phyloP scores from a whole-genome alignment of 2,113 vertebrate species.

The Chlorodrepanis virens region DNA sequence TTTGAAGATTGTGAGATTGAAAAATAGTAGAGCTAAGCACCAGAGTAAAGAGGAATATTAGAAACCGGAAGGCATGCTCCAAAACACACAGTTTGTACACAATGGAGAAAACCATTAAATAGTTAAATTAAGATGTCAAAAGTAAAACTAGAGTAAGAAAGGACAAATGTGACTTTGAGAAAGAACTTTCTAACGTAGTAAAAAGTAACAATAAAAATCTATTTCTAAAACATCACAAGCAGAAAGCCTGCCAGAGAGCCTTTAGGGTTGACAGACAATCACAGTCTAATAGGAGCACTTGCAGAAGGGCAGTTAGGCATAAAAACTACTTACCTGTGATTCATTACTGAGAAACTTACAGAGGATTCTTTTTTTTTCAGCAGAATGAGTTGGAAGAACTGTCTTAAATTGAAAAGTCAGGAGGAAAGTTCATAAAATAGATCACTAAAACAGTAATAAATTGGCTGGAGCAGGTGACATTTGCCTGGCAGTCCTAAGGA shows the following conservation, averaged over 20 bases:
- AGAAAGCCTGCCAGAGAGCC: neutral
- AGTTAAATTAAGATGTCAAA: neutral
- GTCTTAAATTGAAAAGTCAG: neutral
- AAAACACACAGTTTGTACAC: neutral
- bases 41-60: neutral
- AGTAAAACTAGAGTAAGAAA: neutral
- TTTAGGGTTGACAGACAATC: neutral
- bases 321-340: neutral
- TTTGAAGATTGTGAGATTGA: neutral
- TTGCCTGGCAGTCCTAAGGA: neutral
- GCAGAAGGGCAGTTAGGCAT: neutral
- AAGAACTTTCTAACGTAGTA: neutral
- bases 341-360: neutral
- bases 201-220: neutral
- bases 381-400: neutral
- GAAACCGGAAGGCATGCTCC: neutral
- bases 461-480: neutral
- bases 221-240: neutral
- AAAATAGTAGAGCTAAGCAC: neutral
- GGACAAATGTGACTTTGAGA: neutral
- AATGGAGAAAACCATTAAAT: neutral
- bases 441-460: neutral
- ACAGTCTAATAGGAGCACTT: neutral
- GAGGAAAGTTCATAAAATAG: neutral
- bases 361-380: neutral